Evolutionary conservation across 2,888 invertebrate genomes (phyloP).

Genomic region (Pyrochroa serraticornis): DNA sequence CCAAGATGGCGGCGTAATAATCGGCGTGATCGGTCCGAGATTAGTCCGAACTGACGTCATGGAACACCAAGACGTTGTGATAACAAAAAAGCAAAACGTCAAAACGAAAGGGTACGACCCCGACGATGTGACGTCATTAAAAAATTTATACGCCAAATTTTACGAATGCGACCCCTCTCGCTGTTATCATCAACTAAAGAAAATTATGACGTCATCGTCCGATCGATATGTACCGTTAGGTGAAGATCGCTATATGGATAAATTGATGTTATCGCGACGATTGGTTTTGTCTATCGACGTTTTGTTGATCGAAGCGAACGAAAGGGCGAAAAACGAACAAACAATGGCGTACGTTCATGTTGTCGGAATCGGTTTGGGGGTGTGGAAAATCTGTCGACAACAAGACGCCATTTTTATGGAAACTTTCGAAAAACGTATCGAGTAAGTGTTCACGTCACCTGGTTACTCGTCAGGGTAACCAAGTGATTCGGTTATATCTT

Average conservation of each 20-base stretch:
- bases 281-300: constrained; percentile 65
- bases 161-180: constrained; percentile 30
- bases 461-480: too few species aligned
- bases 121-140: constrained; percentile 25
- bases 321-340: constrained; percentile 60
- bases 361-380: constrained; percentile 71
- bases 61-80: constrained; percentile 67
- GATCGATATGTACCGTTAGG: constrained; percentile 31
- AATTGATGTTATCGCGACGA: constrained; percentile 57
- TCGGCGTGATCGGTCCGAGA: constrained; percentile 62
- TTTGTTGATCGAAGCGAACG: constrained; percentile 66
- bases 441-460: too few species aligned
- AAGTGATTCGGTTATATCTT: too few species aligned
- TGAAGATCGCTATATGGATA: constrained; percentile 35
- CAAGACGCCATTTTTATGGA: constrained; percentile 69
- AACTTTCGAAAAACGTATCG: constrained; percentile 67
- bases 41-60: constrained; percentile 62
- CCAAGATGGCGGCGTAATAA: constrained; percentile 56
- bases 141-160: constrained; percentile 32
- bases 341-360: constrained; percentile 68
- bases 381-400: constrained; percentile 67
- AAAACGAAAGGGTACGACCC: constrained; percentile 51
- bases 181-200: constrained; percentile 25
- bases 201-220: constrained; percentile 2
- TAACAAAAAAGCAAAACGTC: constrained; percentile 55